Evolutionary conservation across 92 coral and sea anemone species (phyloP), one percentile per base, ranked within the genome.

Genomic region (Zoanthus gigantus): DNA sequence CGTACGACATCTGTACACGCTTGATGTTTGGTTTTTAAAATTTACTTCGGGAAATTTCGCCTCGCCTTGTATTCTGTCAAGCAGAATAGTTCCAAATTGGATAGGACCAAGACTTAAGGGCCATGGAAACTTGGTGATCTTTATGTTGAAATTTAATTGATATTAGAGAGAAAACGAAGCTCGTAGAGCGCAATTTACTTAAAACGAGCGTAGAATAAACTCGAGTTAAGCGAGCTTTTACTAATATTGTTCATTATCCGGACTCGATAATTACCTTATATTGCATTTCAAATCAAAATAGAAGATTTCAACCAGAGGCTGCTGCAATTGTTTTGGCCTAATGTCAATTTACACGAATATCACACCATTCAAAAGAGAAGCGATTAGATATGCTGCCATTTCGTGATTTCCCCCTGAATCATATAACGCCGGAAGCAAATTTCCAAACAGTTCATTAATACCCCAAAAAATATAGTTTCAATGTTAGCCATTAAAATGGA

Each of bases 261-360:
- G 75, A 5, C 57, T n/a, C 57, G 9, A 72, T 80, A 63, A 80
- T 80, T 45, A 80, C 45, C 18, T 23, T 74, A 81, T 81, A 66
- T 81, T 81, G 85, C 11, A 10, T 53, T 13, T 50, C 23, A 12
- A 66, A 44, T 61, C 10, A 65, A 81, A 66, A 54, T 23, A 28
- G 30, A 63, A 76, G n/a, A 42, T 34, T 3, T 14, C 30, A 17
- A n/a, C 45, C 75, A 66, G 47, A 81, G 75, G 44, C 74, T 18
- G 65, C 47, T 5, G 23, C 32, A n/a, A 46, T 45, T 81, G 31
- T 30, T 15, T 34, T 45, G 29, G 66, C 56, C 60, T 37, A 65
- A 31, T 65, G 57, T 74, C 75, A 65, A 81, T 66, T 29, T 45
- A 66, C 75, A 81, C 85, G 85, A 81, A 65, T 28, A 71, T 50